A percentile compares a stretch with the other conserved stretches of the same genome.
These are phyloP conservation scores for Yponomeuta evonymella DNA, from an alignment of 2,888 invertebrate species.

Conservation along the genomic window DNA sequence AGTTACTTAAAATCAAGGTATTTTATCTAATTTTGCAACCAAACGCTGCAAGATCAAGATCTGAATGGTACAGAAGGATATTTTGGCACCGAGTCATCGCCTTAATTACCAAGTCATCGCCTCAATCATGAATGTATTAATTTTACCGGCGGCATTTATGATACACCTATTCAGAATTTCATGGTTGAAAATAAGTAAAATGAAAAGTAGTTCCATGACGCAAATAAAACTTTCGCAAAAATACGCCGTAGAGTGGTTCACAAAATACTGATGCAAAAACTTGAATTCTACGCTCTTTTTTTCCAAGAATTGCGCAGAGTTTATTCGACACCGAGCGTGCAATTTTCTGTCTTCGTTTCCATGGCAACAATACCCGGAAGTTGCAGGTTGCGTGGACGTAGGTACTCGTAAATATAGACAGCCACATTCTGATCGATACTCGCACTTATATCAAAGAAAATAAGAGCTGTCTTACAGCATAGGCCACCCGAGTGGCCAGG, in stretches of 20 bases:
- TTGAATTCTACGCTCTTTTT: not conserved
- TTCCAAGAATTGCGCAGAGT: not conserved
- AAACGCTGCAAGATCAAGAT: no score
- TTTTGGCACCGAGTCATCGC: no score
- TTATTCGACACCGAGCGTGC: conserved; percentile 19
- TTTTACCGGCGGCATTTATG: no score
- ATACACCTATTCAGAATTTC: no score
- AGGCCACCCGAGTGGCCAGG: conserved; percentile 9
- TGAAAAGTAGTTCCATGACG: not conserved
- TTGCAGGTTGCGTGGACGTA: conserved; percentile 10
- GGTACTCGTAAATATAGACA: not conserved
- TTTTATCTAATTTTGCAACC: no score
- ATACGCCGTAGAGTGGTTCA: conserved; percentile 3
- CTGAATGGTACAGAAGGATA: no score
- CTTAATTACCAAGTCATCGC: no score
- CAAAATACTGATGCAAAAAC: not conserved
- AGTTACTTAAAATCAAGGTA: no score
- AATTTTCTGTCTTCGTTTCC: conserved; percentile 23
- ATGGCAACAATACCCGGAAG: conserved; percentile 25
- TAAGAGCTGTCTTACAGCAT: not conserved
- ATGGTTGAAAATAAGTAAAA: not conserved
- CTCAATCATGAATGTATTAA: no score
- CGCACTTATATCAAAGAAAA: not conserved
- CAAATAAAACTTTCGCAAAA: conserved; percentile 1
- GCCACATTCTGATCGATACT: not conserved